Base-by-base conservation (phyloP, 2,113 vertebrate species). In the Cyprinodon brontotheroides region DNA sequence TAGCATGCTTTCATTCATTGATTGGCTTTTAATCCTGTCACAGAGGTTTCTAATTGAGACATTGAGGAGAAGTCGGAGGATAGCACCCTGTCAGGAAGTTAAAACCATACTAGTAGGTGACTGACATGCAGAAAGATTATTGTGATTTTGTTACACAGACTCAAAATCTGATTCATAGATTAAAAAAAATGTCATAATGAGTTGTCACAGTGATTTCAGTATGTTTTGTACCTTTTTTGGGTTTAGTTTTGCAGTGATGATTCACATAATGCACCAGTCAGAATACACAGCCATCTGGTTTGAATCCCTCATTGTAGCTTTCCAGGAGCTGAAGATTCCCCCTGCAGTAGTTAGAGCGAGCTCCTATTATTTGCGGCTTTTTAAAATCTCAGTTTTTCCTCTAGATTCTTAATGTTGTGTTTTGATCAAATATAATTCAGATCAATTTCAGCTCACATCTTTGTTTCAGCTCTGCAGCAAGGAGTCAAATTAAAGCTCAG, bases 401-500 rank as follows among this genome's bases (percentile, higher is more conserved):
- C 3, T 29, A 36, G 7, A 2, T 48, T 22, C 11, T 10, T 39
- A 8, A 22, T 69, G 37, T 10, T 20, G 22, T 50, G 41, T 41
- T 39, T 40, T 59, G 12, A 40, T 22, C 38, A 41, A 12, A 61
- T 12, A 6, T 5, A 41, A 47, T 38, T 14, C 8, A 61, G n/a
- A 43, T 36, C 11, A 4, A 29, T 38, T 38, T 48, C 17, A 6
- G 29, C 48, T 61, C 50, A 0, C 61, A 38, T 15, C 29, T 5
- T 71, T 59, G 45, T 40, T 61, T 67, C 10, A 62, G 66, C 15
- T 70, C 3, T 29, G 47, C 11, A 65, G 13, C 66, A 72, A 22
- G 22, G 7, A 10, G 41, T 13, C 65, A 60, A 61, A 71, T 70
- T 50, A 36, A 75, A 71, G 66, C 72, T 41, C 74, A 78, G 80